Evolutionary conservation across 2,113 vertebrate species (phyloP).

Genomic region (Noctilio leporinus): DNA sequence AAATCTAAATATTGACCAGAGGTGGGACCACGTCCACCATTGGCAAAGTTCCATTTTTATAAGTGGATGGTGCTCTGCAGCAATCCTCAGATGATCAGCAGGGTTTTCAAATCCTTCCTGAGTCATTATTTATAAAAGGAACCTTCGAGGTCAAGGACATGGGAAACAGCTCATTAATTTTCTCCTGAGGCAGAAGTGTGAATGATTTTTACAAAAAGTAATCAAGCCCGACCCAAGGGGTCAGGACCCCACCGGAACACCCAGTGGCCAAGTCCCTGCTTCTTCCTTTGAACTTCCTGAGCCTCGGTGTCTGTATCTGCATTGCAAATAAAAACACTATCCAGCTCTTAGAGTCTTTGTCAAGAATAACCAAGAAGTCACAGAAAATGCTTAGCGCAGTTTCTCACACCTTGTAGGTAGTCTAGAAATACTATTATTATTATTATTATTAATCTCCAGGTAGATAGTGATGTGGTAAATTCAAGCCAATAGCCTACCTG

Average conservation of each 20-base stretch:
- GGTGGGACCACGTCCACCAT: background rate
- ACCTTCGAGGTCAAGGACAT: constrained; percentile 35
- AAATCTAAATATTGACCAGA: constrained; percentile 44
- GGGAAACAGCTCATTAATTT: constrained; percentile 58
- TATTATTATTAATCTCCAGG: background rate
- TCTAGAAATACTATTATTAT: background rate
- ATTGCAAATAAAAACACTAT: background rate
- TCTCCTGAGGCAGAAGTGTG: constrained; percentile 6
- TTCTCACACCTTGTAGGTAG: background rate
- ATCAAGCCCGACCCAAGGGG: background rate
- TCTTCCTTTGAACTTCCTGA: background rate
- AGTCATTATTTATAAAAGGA: constrained; percentile 31
- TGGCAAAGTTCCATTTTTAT: background rate
- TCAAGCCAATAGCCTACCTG: background rate
- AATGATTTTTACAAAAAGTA: constrained; percentile 36
- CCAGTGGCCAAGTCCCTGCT: background rate
- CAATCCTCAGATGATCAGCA: constrained; percentile 17
- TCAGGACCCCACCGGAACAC: background rate
- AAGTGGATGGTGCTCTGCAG: background rate
- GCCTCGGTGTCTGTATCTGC: constrained; percentile 1
- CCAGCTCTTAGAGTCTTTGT: background rate
- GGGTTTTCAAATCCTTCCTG: constrained; percentile 47
- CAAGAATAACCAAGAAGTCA: background rate
- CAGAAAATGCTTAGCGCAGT: background rate
- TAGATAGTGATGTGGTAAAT: background rate